These are phyloP conservation scores for Omphaloscelis lunosa DNA, from an alignment of 2,888 invertebrate genomes.

Conservation along the genomic window DNA sequence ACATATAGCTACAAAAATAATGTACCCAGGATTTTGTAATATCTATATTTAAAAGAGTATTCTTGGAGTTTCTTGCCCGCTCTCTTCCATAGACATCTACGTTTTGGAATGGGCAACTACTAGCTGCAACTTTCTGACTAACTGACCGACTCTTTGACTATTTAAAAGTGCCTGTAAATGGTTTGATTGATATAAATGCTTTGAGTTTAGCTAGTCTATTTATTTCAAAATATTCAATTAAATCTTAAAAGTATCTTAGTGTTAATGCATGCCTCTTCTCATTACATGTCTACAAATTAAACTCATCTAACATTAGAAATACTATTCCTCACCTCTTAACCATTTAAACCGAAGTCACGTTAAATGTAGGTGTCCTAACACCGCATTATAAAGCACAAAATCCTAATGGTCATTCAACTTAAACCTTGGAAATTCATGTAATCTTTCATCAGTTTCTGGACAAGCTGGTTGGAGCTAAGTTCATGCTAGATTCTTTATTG, in stretches of 20 bases:
- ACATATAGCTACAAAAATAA: too few relatives aligned
- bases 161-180: too few relatives aligned
- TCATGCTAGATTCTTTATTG: neutral
- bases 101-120: too few relatives aligned
- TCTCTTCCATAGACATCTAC: too few relatives aligned
- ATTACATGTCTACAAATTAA: neutral
- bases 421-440: conserved; percentile 33
- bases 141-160: too few relatives aligned
- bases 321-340: neutral
- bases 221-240: neutral
- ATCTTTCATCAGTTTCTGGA: conserved; percentile 50
- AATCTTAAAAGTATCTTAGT: neutral
- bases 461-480: conserved; percentile 26
- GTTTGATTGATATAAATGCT: too few relatives aligned
- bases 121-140: too few relatives aligned
- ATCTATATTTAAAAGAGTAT: too few relatives aligned
- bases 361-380: conserved; percentile 34
- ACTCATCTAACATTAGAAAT: neutral
- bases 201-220: neutral
- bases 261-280: neutral
- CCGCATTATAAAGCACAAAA: conserved; percentile 43
- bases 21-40: too few relatives aligned
- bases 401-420: conserved; percentile 30
- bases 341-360: conserved; percentile 28
- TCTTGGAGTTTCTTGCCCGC: too few relatives aligned